These are phyloP conservation scores for Amyelois transitella DNA, from an alignment of 1,140 invertebrate species.

Conservation along the genomic window DNA sequence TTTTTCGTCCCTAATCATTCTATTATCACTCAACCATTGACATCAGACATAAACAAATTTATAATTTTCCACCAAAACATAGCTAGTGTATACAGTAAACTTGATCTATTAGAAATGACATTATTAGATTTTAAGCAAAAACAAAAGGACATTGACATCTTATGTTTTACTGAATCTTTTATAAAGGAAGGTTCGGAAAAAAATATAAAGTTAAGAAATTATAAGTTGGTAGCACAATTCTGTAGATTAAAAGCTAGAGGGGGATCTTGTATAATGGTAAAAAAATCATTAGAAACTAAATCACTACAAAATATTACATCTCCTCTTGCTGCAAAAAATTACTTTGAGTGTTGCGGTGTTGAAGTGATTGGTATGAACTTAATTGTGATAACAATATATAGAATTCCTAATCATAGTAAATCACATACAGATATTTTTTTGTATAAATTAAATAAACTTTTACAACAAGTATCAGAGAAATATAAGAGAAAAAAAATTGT, in stretches of 20 bases:
- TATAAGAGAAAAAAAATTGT: constrained; percentile 13
- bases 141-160: constrained; percentile 10
- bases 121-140: constrained; percentile 1
- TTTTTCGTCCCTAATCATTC: no score
- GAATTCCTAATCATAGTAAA: constrained; percentile 8
- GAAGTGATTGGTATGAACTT: constrained; percentile 7
- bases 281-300: constrained; percentile 10
- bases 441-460: constrained; percentile 11
- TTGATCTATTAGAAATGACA: not conserved
- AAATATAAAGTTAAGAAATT: constrained; percentile 14
- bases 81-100: no score
- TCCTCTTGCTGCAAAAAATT: not conserved
- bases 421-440: constrained; percentile 9
- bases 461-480: constrained; percentile 8
- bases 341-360: constrained; percentile 19
- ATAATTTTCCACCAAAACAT: no score
- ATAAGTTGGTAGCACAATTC: constrained; percentile 11
- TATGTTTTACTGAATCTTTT: constrained; percentile 17
- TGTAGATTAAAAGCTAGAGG: constrained; percentile 12
- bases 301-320: constrained; percentile 2
- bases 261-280: constrained; percentile 15
- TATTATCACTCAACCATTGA: no score
- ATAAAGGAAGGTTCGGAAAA: constrained; percentile 5
- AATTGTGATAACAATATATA: constrained; percentile 15
- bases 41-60: no score